Base-by-base conservation (phyloP, 2,113 vertebrate species). In the Brachyhypopomus gauderio region DNA sequence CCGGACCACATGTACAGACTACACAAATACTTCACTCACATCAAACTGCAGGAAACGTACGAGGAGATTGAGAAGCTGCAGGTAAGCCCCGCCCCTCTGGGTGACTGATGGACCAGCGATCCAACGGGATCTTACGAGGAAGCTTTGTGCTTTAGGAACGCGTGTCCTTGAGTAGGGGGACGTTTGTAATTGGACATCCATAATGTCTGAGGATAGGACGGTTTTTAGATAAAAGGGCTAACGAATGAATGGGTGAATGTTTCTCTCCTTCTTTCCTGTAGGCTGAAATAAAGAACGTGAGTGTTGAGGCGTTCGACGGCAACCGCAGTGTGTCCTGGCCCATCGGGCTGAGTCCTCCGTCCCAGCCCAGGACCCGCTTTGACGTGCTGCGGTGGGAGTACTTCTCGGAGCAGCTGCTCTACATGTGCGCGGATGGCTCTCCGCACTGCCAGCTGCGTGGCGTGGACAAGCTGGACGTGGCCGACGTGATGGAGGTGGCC, bases 371-470 rank as follows among this genome's bases (percentile, higher is more conserved):
- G 78, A 95, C 95, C 0, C 96, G 96, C 9, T 98, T 98, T 0
- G 97, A 99, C 87, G 96, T 99, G 41, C 90, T 98, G 58, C 94
- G 93, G 79, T 99, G 97, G 97, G 97, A 99, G 79, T 97, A 98
- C 85, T 99, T 99, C 83, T 98, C 96, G 0, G 97, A 99, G 85
- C 94, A 97, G 48, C 94, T 96, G 22, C 90, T 95, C 25, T 98
- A 94, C 20, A 94, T 94, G 3, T 99, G 97, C 0, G 69, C 90
- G 0, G 97, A 99, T 0, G 96, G 94, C 55, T 93, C 96, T 0
- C 96, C 97, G 0, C 97, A 96, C 86, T 98, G 97, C 0, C 94
- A 96, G 1, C 91, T 99, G 36, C 94, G 8, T 0, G 97, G 96
- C 0, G 91, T 87, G 0, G 96, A 99, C 77, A 92, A 87, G 52